phyloP scores from a whole-genome alignment of 2,888 invertebrate species.

The Prosapia bicincta region DNA sequence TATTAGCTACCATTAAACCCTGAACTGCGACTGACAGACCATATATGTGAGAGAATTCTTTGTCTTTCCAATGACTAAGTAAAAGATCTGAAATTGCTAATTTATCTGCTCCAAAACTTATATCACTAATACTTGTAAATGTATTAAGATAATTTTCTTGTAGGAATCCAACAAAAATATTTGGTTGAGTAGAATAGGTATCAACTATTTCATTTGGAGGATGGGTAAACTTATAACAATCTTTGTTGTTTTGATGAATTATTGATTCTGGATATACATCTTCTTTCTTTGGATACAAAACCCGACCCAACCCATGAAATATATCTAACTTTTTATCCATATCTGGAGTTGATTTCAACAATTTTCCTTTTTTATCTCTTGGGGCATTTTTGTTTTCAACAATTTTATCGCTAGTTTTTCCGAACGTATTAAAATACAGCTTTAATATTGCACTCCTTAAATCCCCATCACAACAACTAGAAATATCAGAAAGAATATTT shows the following conservation, averaged over 20 bases:
- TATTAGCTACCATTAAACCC: conserved; percentile 69
- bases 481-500: neutral
- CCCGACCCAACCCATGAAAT: conserved; percentile 17
- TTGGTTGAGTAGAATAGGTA: conserved; percentile 64
- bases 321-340: conserved; percentile 16
- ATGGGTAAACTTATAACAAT: conserved; percentile 50
- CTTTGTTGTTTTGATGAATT: neutral
- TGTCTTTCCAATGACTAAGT: conserved; percentile 13
- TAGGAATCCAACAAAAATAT: conserved; percentile 62
- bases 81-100: conserved; percentile 65
- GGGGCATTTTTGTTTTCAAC: neutral
- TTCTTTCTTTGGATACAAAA: conserved; percentile 20
- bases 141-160: conserved; percentile 64
- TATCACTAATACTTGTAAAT: conserved; percentile 49
- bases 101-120: conserved; percentile 57
- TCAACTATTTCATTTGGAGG: conserved; percentile 63
- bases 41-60: conserved; percentile 15
- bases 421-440: conserved; percentile 9
- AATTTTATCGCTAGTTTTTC: neutral
- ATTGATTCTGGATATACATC: neutral
- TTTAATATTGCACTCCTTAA: conserved; percentile 17
- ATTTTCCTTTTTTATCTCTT: neutral
- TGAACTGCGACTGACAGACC: conserved; percentile 51
- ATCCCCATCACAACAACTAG: conserved; percentile 10
- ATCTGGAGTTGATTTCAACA: neutral